Evolutionary conservation across 2,113 vertebrate genomes (phyloP).

Genomic region (Erinaceus europaeus): DNA sequence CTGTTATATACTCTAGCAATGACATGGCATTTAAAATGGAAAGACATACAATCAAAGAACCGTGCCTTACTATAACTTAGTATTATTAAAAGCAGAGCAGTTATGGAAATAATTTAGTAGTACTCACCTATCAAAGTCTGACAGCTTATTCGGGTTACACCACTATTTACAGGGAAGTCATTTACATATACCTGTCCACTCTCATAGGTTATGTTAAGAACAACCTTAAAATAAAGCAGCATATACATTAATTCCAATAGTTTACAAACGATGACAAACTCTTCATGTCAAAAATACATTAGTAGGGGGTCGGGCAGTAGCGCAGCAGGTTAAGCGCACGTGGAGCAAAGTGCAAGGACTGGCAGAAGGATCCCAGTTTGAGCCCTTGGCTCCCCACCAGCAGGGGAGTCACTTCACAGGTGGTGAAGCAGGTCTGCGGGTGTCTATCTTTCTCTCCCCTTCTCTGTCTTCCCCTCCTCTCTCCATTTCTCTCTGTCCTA

Average conservation of each 20-base stretch:
- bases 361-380: too few species aligned
- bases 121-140: constrained; percentile 91
- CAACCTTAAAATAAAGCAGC: constrained; percentile 81
- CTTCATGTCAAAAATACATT: constrained; percentile 44
- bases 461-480: too few species aligned
- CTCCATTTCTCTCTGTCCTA: too few species aligned
- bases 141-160: constrained; percentile 90
- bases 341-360: too few species aligned
- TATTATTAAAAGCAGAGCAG: constrained; percentile 28
- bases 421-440: too few species aligned
- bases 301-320: too few species aligned
- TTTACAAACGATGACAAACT: constrained; percentile 46
- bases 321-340: too few species aligned
- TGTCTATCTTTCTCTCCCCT: too few species aligned
- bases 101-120: background rate
- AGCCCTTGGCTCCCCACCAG: too few species aligned
- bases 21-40: background rate
- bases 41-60: background rate
- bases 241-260: constrained; percentile 56
- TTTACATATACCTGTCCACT: constrained; percentile 90
- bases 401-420: too few species aligned
- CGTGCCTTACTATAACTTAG: background rate
- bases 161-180: constrained; percentile 89
- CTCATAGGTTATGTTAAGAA: constrained; percentile 84
- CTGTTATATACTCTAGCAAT: background rate